Evolutionary conservation across 2,797 vertebrate species (phyloP).

Genomic region (Enteromius thamalakanensis): DNA sequence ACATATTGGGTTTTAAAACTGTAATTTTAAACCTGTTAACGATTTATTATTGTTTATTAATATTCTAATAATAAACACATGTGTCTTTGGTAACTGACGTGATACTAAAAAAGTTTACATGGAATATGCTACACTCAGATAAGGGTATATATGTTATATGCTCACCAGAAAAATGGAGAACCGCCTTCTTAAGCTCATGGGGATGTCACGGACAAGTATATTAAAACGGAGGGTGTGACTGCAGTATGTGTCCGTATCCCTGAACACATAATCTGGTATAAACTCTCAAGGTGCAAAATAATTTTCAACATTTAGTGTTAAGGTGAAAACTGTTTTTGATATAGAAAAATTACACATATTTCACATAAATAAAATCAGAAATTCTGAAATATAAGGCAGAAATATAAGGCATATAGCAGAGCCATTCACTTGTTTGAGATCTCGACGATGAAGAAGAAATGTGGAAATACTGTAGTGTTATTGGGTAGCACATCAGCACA

Average conservation of each 20-base stretch:
- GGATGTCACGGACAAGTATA: neutral
- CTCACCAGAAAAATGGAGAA: neutral
- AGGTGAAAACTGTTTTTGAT: neutral
- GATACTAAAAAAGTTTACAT: neutral
- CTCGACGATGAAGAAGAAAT: neutral
- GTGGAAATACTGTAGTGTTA: neutral
- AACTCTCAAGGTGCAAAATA: neutral
- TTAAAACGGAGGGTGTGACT: neutral
- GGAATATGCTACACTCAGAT: neutral
- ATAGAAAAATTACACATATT: neutral
- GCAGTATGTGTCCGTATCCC: neutral
- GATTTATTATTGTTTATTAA: neutral
- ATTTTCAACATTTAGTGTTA: neutral
- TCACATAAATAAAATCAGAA: neutral
- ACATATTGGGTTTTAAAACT: no score
- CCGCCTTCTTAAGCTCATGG: neutral
- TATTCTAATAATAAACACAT: neutral
- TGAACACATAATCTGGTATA: constrained; percentile 4
- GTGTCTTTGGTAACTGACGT: neutral
- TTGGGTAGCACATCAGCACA: neutral
- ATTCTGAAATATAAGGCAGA: neutral
- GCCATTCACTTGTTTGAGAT: neutral
- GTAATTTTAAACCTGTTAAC: no score
- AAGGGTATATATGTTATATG: neutral
- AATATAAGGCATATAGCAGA: neutral